phyloP scores from a whole-genome alignment of 2,113 vertebrate genomes.

The Sapajus apella region DNA sequence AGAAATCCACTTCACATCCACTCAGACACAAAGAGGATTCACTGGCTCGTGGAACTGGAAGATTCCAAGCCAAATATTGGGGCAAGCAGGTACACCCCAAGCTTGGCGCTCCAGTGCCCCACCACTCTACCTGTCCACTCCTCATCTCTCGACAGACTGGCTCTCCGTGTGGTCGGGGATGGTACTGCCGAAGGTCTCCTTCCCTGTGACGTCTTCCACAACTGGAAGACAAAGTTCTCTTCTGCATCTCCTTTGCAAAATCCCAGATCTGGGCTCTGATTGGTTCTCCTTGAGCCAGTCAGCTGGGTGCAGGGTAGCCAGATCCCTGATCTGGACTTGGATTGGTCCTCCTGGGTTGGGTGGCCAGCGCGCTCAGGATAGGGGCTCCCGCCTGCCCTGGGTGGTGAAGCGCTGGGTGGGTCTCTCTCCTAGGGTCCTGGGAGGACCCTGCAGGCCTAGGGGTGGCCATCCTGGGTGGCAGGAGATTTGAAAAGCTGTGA shows the following conservation, averaged over 20 bases:
- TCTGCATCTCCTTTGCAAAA: neutral
- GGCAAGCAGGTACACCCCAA: neutral
- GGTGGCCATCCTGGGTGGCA: neutral
- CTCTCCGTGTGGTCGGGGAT: neutral
- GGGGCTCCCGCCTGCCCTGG: too few relatives aligned
- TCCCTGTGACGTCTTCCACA: neutral
- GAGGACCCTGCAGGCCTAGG: too few relatives aligned
- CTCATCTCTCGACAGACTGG: neutral
- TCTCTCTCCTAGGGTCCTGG: neutral
- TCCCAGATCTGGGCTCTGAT: neutral
- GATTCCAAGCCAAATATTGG: neutral
- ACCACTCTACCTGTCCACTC: too few relatives aligned
- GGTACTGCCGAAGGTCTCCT: neutral
- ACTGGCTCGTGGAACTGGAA: neutral
- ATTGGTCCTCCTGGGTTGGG: neutral
- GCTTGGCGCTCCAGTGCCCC: too few relatives aligned
- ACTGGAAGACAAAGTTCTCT: rapidly evolving
- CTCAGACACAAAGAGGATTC: neutral
- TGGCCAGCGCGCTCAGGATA: neutral
- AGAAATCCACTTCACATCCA: neutral
- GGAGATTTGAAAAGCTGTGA: neutral
- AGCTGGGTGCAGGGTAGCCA: rapidly evolving
- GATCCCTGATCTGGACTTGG: neutral
- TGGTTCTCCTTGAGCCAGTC: neutral
- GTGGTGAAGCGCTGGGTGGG: neutral